A percentile compares a stretch with the other conserved stretches of the same genome.
Evolutionary conservation across 2,113 vertebrate genomes (phyloP).

Genomic region (Istiophorus platypterus): DNA sequence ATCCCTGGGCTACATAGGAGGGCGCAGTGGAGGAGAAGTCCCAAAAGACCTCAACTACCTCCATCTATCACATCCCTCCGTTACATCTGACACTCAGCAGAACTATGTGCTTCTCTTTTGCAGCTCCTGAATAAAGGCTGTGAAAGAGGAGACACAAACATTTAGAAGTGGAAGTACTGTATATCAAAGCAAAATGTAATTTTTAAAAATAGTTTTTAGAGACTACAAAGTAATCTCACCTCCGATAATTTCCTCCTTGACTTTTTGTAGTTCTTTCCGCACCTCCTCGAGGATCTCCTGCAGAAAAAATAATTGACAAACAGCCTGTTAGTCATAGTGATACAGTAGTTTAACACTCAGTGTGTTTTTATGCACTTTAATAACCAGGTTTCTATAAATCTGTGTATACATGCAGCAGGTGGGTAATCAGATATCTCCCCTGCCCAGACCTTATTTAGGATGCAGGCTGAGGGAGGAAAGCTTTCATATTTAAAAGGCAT

Average conservation of each 20-base stretch:
- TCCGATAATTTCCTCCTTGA: slow-evolving; percentile 95
- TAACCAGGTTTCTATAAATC: not conserved
- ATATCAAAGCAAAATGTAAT: not conserved
- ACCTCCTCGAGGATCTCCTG: slow-evolving; percentile 94
- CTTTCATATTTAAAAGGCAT: not conserved
- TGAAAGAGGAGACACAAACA: slow-evolving; percentile 6
- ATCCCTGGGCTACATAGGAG: slow-evolving; percentile 83
- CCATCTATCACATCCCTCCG: slow-evolving; percentile 62
- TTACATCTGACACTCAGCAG: slow-evolving; percentile 59
- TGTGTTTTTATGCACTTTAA: too few relatives aligned
- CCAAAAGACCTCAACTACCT: slow-evolving; percentile 39
- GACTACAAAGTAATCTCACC: slow-evolving; percentile 70
- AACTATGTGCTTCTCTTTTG: slow-evolving; percentile 90
- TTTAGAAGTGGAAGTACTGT: not conserved
- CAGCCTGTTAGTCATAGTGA: not conserved
- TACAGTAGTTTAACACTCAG: not conserved
- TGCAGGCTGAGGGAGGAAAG: too few relatives aligned
- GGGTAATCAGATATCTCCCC: not conserved
- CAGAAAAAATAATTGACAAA: slow-evolving; percentile 22
- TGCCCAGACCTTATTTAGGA: not conserved
- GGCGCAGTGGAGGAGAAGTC: slow-evolving; percentile 57
- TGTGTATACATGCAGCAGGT: not conserved
- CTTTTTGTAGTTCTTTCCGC: slow-evolving; percentile 92
- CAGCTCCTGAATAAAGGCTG: slow-evolving; percentile 92
- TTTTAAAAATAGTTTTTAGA: not conserved